These are phyloP conservation scores for Cyclura pinguis DNA, from an alignment of 2,797 vertebrate species.

Conservation along the genomic window DNA sequence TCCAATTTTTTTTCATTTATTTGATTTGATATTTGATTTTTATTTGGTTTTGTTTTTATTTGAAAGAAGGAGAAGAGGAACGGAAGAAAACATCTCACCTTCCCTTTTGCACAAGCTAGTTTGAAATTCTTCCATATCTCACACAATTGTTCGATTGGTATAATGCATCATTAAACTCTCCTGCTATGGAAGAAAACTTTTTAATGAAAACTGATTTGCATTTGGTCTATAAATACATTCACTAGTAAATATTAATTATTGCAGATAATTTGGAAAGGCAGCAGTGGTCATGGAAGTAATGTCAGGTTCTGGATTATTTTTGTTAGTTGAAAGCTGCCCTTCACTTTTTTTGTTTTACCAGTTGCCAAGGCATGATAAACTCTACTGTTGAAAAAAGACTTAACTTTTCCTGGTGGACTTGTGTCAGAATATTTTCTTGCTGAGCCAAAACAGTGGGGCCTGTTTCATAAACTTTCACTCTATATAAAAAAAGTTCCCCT, in stretches of 20 bases:
- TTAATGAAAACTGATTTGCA: no score
- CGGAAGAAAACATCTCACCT: background rate
- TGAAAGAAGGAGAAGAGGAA: background rate
- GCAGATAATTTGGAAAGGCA: background rate
- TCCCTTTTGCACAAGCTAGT: background rate
- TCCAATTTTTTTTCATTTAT: no score
- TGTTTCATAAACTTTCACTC: background rate
- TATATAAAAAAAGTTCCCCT: background rate
- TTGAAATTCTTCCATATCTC: background rate
- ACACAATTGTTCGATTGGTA: background rate
- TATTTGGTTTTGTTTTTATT: no score
- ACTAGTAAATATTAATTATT: background rate
- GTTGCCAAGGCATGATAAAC: background rate
- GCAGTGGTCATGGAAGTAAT: background rate
- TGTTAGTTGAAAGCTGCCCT: background rate
- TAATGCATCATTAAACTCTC: background rate
- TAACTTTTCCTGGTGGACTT: background rate
- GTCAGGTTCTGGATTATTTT: background rate
- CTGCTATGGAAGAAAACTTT: background rate
- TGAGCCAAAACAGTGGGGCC: background rate
- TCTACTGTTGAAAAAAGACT: background rate
- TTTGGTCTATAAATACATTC: no score
- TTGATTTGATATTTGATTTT: no score
- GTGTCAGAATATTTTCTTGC: background rate
- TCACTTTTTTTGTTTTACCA: background rate